These are phyloP conservation scores for Phragmatobia fuliginosa DNA, from an alignment of 2,888 invertebrate genomes.

Conservation along the genomic window DNA sequence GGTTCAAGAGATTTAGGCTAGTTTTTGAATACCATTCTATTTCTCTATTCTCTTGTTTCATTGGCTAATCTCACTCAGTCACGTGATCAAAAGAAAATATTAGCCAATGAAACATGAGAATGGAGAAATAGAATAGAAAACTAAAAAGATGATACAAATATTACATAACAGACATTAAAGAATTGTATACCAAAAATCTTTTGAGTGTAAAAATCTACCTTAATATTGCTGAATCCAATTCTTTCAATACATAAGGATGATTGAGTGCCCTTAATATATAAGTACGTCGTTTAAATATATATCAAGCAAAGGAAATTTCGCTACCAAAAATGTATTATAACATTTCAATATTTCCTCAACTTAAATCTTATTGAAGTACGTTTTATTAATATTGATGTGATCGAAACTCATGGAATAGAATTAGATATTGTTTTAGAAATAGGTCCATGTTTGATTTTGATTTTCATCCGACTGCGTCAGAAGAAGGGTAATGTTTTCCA, in stretches of 20 bases:
- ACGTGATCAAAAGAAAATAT: no score
- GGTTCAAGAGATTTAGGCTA: no score
- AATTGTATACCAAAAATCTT: neutral
- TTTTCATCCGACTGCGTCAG: no score
- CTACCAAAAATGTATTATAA: slow-evolving; percentile 8
- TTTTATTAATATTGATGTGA: slow-evolving; percentile 9
- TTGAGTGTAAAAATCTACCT: neutral
- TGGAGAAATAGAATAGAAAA: neutral
- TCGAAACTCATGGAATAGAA: neutral
- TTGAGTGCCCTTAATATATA: slow-evolving; percentile 20
- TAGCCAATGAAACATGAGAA: neutral
- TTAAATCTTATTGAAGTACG: neutral
- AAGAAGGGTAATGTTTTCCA: no score
- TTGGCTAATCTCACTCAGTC: no score
- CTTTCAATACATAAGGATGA: slow-evolving; percentile 7
- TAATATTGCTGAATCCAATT: slow-evolving; percentile 2
- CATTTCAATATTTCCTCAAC: slow-evolving; percentile 4
- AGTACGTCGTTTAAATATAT: slow-evolving; percentile 8
- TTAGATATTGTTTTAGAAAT: neutral
- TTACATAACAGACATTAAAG: neutral
- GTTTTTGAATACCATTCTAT: no score
- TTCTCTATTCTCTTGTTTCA: no score
- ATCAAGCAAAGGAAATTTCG: slow-evolving; percentile 12
- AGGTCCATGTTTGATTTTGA: neutral
- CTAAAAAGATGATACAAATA: neutral